A percentile compares a stretch with the other conserved stretches of the same genome.
phyloP scores from a whole-genome alignment of 2,113 vertebrate species.

The Scophthalmus maximus region DNA sequence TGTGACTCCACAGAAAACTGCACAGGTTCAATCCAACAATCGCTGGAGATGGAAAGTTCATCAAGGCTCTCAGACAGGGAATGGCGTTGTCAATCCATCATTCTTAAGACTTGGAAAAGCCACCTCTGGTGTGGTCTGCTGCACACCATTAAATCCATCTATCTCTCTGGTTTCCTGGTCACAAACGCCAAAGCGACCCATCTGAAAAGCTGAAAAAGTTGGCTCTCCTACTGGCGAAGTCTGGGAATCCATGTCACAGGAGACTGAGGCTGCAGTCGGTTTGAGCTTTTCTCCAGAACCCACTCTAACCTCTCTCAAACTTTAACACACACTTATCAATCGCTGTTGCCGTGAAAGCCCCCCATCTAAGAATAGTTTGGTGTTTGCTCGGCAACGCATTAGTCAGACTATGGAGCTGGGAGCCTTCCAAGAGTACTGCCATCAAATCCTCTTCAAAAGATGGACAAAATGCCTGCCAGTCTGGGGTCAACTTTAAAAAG shows the following conservation, averaged over 20 bases:
- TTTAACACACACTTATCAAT: slow-evolving; percentile 49
- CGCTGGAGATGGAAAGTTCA: slow-evolving; percentile 16
- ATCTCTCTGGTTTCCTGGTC: slow-evolving; percentile 28
- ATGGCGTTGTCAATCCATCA: slow-evolving; percentile 11
- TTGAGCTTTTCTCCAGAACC: slow-evolving; percentile 57
- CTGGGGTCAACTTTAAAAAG: slow-evolving; percentile 26
- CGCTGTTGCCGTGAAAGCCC: slow-evolving; percentile 15
- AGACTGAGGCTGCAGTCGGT: slow-evolving; percentile 22
- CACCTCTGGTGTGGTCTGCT: slow-evolving; percentile 28
- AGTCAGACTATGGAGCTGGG: slow-evolving; percentile 31
- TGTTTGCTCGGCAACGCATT: not conserved
- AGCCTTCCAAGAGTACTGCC: slow-evolving; percentile 42
- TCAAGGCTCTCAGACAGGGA: slow-evolving; percentile 4
- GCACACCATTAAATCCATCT: slow-evolving; percentile 12
- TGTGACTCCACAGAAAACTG: slow-evolving; percentile 23
- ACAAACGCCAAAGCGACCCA: slow-evolving; percentile 32
- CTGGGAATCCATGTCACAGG: slow-evolving; percentile 41
- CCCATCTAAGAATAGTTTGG: slow-evolving; percentile 29
- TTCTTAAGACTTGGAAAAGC: not conserved
- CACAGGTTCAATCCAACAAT: slow-evolving; percentile 24
- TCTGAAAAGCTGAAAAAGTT: slow-evolving; percentile 37
- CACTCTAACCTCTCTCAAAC: slow-evolving; percentile 6
- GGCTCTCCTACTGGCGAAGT: slow-evolving; percentile 14
- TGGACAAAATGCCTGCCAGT: slow-evolving; percentile 44
- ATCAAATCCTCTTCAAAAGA: slow-evolving; percentile 48